Percentiles rank a stretch among this genome's conserved stretches.
Evolutionary conservation across 2,888 invertebrate genomes (phyloP).

Genomic region (Acronicta leporina): DNA sequence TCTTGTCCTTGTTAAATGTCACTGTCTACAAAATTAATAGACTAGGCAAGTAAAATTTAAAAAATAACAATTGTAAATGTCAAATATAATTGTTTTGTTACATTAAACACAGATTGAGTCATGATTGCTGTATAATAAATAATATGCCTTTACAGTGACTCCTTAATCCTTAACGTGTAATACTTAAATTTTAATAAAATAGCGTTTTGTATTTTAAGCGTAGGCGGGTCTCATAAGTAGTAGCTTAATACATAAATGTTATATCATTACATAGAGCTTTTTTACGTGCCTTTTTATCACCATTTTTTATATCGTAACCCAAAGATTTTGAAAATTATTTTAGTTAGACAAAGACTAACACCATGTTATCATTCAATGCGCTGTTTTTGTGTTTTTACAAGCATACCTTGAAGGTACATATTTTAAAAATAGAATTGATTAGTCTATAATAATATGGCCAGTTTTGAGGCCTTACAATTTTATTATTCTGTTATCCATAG

Average conservation of each 20-base stretch:
- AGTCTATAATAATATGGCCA: constrained; percentile 13
- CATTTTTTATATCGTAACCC: constrained; percentile 47
- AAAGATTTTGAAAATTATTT: constrained; percentile 51
- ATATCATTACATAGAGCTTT: constrained; percentile 48
- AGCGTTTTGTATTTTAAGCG: constrained; percentile 19
- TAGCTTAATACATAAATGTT: constrained; percentile 31
- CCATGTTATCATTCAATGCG: constrained; percentile 23
- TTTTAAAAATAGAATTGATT: constrained; percentile 7
- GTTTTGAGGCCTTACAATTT: constrained; percentile 2
- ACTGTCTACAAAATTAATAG: too few relatives aligned
- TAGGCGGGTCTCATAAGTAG: constrained; percentile 36
- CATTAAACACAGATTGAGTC: too few relatives aligned
- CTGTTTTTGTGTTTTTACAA: constrained; percentile 18
- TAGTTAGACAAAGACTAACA: constrained; percentile 26
- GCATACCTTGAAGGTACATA: constrained; percentile 12
- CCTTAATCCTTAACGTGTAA: constrained; percentile 14
- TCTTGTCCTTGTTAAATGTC: too few relatives aligned
- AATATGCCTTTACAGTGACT: constrained; percentile 1
- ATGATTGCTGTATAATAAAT: too few relatives aligned
- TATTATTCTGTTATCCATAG: constrained; percentile 35
- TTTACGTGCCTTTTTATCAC: constrained; percentile 49
- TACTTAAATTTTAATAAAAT: constrained; percentile 10
- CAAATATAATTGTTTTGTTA: too few relatives aligned
- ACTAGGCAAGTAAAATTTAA: too few relatives aligned
- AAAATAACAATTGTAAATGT: too few relatives aligned